Base-by-base conservation (phyloP, 2,888 invertebrate species). In the Drosophila pseudotalamancana region DNA sequence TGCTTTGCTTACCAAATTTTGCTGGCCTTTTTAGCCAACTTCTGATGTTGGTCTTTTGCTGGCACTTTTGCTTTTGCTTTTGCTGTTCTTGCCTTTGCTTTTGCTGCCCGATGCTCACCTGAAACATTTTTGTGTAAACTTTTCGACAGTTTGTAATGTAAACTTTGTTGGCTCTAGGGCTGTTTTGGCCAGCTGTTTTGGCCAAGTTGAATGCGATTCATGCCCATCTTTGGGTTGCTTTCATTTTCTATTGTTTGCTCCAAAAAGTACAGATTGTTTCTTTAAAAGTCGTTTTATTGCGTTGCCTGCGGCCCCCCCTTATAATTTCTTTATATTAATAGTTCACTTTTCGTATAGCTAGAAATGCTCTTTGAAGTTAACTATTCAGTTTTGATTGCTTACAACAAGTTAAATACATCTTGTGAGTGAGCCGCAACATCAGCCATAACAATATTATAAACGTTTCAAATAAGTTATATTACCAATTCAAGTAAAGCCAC, bases 111-210 rank as follows among this genome's bases (percentile, higher is more conserved):
- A 31, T 62, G 68, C 62, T 77, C 75, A 77, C 81, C 81, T 81
- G 76, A 71, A 84, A 84, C 64, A 81, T 72, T 76, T 82, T 67
- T 40, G 61, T 48, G 21, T 25, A 71, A 82, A 84, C 73, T 82
- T 82, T 84, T 54, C 62, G 56, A 67, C 76, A 71, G 71, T 79
- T 83, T 72, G 84, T 69, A 80, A 59, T 65, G 75, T 56, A 70
- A 72, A 75, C 76, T 72, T 72, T 72, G 12, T 46, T 63, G 29
- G 72, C 63, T 72, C 55, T 63, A 42, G 34, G 67, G 65, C 62
- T 59, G 48, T 56, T 79, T 53, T 42, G 48, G 49, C 60, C 59
- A 51, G 63, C 45, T 46, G 39, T 46, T n/a, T n/a, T n/a, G n/a
- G n/a, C n/a, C 53, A 51, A 32, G 66, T 55, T 64, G 39, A 65